Base-by-base conservation (phyloP, 2,113 vertebrate species). In the Cercopithecus mona region DNA sequence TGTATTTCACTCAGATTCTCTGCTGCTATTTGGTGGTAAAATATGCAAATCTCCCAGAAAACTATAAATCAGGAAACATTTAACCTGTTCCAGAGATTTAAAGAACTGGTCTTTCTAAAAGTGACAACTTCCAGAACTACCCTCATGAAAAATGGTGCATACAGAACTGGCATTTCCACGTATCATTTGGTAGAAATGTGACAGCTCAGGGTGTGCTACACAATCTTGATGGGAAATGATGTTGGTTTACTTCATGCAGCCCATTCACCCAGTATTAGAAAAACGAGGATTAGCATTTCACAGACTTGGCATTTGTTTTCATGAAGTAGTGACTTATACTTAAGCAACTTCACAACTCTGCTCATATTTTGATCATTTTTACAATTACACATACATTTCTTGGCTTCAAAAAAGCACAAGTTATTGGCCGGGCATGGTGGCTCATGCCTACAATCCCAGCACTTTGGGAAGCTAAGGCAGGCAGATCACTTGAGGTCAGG, bases 1-100 rank as follows among this genome's bases (percentile, higher is more conserved):
- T 22, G 40, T 83, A 81, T 88, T 96, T 94, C 43, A 59, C 64
- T 55, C 70, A 95, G 94, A 95, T 90, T 88, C 45, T 45, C 76
- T 52, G n/a, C 25, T 84, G 90, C 80, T 93, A 86, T 86, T 89
- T 86, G 94, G 90, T 72, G 70, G 75, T 70, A 93, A 96, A 96
- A 90, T 75, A 94, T 38, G 59, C 22, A 43, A 61, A 81, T 59
- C 73, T 91, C 68, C 73, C 59, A 96, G 45, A 96, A 81, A 88
- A 12, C 11, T 40, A 94, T 43, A 76, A 88, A 73, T 94, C 73
- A 83, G 23, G 32, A 94, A 94, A 27, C 73, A 78, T 83, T 84
- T 94, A 86, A 64, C 68, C 80, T 87, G 59, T 79, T 84, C 38
- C 78, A 87, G 22, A 7, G n/a, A 57, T 93, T 85, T 97, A 25